Conservation (phyloP, 2,113 vertebrate species). For the Ceyx margarethae region DNA sequence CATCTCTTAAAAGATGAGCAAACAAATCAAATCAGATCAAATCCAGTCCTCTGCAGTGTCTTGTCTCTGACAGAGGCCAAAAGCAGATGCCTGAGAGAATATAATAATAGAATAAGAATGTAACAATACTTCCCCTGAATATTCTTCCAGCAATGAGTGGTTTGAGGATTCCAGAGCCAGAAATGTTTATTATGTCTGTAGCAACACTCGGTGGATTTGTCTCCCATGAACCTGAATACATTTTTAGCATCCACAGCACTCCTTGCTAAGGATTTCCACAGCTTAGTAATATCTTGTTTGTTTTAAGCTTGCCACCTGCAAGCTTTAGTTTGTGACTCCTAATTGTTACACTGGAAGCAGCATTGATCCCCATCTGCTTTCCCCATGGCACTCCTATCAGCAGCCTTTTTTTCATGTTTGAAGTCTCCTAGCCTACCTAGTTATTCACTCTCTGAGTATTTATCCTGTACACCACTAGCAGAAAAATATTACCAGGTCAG, state of each 20-base stretch:
- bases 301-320: background rate
- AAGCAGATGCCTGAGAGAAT: background rate
- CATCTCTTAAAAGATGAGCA: background rate
- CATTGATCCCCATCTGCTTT: background rate
- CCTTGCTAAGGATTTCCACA: background rate
- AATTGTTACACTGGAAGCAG: background rate
- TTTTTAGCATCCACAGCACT: background rate
- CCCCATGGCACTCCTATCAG: background rate
- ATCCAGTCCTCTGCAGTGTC: background rate
- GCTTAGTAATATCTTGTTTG: background rate
- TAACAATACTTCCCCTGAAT: background rate
- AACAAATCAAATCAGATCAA: background rate
- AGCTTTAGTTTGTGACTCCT: conserved; percentile 1
- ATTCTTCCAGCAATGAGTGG: background rate
- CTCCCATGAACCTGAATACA: background rate
- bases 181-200: background rate
- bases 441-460: background rate
- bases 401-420: background rate
- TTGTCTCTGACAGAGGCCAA: background rate
- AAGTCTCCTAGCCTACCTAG: background rate
- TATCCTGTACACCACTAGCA: background rate
- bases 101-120: background rate
- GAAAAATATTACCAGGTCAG: background rate
- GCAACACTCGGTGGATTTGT: background rate
- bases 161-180: background rate